Evolutionary conservation across 37 sponge, comb jelly and placozoan species (phyloP).

Genomic region (Agelas oroides): DNA sequence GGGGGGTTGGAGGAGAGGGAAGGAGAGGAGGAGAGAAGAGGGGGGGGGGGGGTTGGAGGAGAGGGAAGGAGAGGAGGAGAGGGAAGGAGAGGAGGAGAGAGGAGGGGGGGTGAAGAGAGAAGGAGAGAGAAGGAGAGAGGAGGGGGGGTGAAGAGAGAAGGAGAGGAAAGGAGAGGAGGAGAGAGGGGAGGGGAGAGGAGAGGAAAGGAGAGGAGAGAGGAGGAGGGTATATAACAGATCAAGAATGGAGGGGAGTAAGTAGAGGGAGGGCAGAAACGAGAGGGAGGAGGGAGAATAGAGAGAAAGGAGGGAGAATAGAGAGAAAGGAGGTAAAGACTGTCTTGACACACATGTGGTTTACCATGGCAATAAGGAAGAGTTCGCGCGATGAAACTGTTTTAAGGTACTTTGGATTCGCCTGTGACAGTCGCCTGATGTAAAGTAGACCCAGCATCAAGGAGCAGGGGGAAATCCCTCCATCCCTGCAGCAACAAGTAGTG

Average conservation of each 20-base stretch:
- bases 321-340: not conserved
- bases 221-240: too few species aligned
- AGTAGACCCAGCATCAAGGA: constrained; percentile 74
- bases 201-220: not conserved
- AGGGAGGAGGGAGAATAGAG: not conserved
- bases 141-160: not conserved
- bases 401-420: constrained; percentile 55
- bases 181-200: not conserved
- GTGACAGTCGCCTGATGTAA: constrained; percentile 69
- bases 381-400: constrained; percentile 46
- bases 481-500: constrained; percentile 15
- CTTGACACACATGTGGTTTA: not conserved
- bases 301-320: not conserved
- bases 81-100: not conserved
- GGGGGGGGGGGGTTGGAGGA: not conserved
- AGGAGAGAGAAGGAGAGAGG: constrained; percentile 3
- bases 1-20: too few species aligned
- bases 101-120: not conserved
- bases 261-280: too few species aligned
- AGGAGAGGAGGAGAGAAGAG: too few species aligned
- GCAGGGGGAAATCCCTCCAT: constrained; percentile 76
- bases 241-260: too few species aligned
- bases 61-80: constrained; percentile 19
- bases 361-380: constrained; percentile 76
- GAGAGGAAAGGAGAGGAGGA: not conserved